Conservation (phyloP, 2,888 invertebrate species). For the Melanchra persicariae region DNA sequence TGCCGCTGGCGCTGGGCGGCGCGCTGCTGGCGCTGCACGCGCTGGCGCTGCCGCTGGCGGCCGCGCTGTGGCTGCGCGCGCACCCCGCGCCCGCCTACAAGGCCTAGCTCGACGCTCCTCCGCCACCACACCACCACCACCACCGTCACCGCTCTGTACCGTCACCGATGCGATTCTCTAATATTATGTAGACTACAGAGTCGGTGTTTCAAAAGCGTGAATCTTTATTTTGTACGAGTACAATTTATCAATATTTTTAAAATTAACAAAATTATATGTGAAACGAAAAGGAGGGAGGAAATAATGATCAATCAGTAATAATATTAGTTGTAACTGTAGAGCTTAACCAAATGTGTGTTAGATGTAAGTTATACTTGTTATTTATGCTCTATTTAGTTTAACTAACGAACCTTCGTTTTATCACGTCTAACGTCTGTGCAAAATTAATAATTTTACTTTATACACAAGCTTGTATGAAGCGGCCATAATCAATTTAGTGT, state of each 20-base stretch:
- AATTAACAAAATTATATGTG: background rate
- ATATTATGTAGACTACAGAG: too few relatives aligned
- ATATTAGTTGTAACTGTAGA: slow-evolving; percentile 53
- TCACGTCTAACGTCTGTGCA: background rate
- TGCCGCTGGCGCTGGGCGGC: slow-evolving; percentile 77
- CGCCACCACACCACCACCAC: background rate
- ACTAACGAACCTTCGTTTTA: slow-evolving; percentile 10
- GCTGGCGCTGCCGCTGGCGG: slow-evolving; percentile 81
- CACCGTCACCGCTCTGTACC: too few relatives aligned
- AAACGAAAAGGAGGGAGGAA: background rate
- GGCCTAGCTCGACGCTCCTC: slow-evolving; percentile 74
- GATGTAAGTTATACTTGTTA: slow-evolving; percentile 67
- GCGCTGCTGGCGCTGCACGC: slow-evolving; percentile 82
- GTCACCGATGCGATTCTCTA: too few relatives aligned
- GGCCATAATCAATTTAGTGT: too few relatives aligned
- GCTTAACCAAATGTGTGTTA: slow-evolving; percentile 79
- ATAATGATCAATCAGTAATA: slow-evolving; percentile 23
- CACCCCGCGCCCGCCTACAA: slow-evolving; percentile 77
- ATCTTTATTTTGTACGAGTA: background rate
- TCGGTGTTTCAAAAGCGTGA: background rate
- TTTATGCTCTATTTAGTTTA: slow-evolving; percentile 35
- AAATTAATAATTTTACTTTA: too few relatives aligned
- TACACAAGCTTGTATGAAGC: too few relatives aligned
- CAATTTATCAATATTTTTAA: background rate
- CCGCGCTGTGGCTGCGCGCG: slow-evolving; percentile 82